Evolutionary conservation across 2,797 vertebrate genomes (phyloP).

Genomic region (Limosa lapponica): DNA sequence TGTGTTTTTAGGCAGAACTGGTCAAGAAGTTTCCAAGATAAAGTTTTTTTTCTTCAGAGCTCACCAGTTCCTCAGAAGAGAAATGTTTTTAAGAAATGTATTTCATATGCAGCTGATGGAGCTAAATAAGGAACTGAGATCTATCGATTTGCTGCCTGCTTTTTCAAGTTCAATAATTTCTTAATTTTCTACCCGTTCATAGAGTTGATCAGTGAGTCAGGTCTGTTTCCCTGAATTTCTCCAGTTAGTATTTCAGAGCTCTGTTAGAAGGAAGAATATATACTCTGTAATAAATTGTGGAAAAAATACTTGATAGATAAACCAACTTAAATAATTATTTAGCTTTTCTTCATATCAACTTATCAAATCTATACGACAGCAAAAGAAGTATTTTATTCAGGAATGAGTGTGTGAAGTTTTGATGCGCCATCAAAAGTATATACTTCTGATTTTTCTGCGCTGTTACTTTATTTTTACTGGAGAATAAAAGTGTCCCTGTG

Average conservation of each 20-base stretch:
- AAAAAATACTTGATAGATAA: neutral
- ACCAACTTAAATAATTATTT: neutral
- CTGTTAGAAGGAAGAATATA: neutral
- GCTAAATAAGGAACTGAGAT: neutral
- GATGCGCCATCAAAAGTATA: neutral
- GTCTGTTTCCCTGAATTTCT: neutral
- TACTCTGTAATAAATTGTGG: neutral
- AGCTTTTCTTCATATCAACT: neutral
- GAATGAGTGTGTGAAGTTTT: neutral
- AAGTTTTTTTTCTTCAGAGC: neutral
- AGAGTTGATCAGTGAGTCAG: neutral
- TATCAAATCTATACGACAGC: neutral
- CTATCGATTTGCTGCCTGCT: neutral
- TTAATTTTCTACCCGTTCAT: neutral
- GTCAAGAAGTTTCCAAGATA: neutral
- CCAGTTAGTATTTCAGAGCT: neutral
- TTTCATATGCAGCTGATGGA: neutral
- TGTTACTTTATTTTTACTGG: conserved; percentile 19
- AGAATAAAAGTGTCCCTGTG: conserved; percentile 6
- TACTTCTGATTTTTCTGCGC: neutral
- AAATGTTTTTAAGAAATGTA: neutral
- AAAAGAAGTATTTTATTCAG: conserved; percentile 10
- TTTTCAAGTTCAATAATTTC: neutral
- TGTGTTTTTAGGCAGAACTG: neutral
- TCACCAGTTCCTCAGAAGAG: neutral